Evolutionary conservation across 2,113 vertebrate genomes (phyloP), one percentile per base, ranked within the genome.

Genomic region (Anolis carolinensis): DNA sequence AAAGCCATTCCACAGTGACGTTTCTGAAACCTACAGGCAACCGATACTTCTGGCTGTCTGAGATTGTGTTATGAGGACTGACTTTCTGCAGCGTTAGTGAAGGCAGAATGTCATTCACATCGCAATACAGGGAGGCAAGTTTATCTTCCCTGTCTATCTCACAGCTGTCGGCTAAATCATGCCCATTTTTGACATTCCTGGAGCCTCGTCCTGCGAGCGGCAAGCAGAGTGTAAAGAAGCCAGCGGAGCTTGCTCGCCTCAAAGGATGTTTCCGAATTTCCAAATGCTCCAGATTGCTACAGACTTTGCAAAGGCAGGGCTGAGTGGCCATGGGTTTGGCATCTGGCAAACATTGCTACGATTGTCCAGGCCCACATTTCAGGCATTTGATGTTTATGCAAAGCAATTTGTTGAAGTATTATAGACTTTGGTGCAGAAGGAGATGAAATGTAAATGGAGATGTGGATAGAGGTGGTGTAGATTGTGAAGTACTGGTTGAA

Each of bases 161-260:
- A 20, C 79, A 92, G 68, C 79, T 92, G 76, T 87, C 86, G 89
- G 77, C 32, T 84, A 87, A 89, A 85, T 81, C 73, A 81, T 89
- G 76, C n/a, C 50, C 68, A 82, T 92, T 93, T 82, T 89, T 86
- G 70, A 84, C 81, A 70, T 89, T 89, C 10, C 36, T 87, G 81
- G 44, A 90, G 89, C 73, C 30, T 84, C 90, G 89, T 90, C 76
- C 84, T 34, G 67, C 81, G 67, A 10, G 18, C 44, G 87, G 44
- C 83, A 92, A 90, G 89, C 86, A 55, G 89, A 87, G 83, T 89
- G 86, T 86, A 90, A 90, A 90, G 87, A 73, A 87, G 82, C 82
- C 25, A 73, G 85, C 90, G 78, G 85, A 82, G 32, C 32, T 77
- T 86, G 74, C 62, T 87, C 25, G 23, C 81, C 70, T 79, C 25